Evolutionary conservation across 2,888 invertebrate genomes (phyloP).

Genomic region (Aphodius granarius): DNA sequence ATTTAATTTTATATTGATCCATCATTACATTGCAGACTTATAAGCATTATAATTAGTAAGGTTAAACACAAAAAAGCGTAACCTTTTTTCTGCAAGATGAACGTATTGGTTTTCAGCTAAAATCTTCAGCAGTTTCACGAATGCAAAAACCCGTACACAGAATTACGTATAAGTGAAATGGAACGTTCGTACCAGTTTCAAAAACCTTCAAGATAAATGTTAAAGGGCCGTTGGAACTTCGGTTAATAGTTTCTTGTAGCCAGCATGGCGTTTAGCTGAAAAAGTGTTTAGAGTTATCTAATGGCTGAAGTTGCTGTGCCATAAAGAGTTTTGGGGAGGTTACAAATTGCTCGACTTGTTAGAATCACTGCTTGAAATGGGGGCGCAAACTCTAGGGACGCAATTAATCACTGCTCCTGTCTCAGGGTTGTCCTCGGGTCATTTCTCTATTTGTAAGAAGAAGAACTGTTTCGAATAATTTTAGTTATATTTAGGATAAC

Average conservation of each 20-base stretch:
- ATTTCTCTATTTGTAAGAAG: background rate
- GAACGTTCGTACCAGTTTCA: background rate
- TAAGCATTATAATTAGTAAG: no score
- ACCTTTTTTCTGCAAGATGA: no score
- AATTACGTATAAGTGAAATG: background rate
- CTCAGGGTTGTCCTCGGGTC: background rate
- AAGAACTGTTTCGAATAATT: no score
- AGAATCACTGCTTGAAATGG: background rate
- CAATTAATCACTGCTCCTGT: background rate
- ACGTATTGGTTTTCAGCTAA: no score
- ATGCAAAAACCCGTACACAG: background rate
- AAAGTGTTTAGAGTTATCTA: background rate
- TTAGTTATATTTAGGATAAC: background rate
- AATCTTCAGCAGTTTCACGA: no score
- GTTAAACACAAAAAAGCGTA: no score
- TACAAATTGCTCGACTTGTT: background rate
- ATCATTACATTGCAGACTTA: no score
- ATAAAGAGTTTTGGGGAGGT: background rate
- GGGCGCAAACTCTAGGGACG: background rate
- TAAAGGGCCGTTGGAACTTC: background rate
- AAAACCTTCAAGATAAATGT: background rate
- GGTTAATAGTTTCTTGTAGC: background rate
- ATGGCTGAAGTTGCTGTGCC: background rate
- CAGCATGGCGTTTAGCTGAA: background rate
- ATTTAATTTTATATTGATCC: background rate